Conservation (phyloP, 2,113 vertebrate genomes). For the Galeopterus variegatus region DNA sequence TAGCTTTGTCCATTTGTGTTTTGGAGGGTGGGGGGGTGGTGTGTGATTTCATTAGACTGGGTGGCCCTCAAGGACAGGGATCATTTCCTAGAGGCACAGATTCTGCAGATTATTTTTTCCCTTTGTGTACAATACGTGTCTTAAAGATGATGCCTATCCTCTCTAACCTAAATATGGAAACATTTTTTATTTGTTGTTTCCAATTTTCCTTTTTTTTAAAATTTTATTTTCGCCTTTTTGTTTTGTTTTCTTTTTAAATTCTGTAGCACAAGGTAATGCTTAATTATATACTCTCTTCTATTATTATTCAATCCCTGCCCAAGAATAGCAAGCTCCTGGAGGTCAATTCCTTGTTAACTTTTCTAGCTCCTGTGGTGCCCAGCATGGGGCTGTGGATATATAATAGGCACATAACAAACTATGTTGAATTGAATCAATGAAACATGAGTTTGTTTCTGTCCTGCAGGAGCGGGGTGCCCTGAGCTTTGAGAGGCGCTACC, state of each 20-base stretch:
- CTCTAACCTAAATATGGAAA: conserved; percentile 21
- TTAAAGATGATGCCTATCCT: background rate
- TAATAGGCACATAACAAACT: background rate
- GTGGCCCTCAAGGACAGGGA: background rate
- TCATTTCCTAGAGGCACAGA: conserved; percentile 10
- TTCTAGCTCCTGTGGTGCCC: background rate
- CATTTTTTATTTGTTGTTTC: conserved; percentile 35
- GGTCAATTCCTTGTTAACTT: conserved; percentile 25
- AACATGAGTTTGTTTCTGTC: conserved; percentile 66
- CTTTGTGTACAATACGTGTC: background rate
- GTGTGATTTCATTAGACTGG: conserved; percentile 25
- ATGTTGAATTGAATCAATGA: conserved; percentile 49
- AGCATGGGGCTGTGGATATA: background rate
- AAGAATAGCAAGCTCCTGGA: background rate
- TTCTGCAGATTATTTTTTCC: background rate
- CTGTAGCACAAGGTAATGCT: conserved; percentile 9
- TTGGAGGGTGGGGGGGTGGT: background rate
- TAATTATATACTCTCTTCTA: background rate
- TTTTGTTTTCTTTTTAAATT: background rate
- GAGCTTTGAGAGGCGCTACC: conserved; percentile 95
- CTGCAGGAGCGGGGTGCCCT: conserved; percentile 94
- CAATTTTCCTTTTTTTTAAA: background rate
- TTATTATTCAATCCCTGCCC: background rate
- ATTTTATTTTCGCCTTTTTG: background rate
- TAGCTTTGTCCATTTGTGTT: conserved; percentile 2